phyloP scores from a whole-genome alignment of 92 coral and sea anemone genomes.

The Palythoa grandis region DNA sequence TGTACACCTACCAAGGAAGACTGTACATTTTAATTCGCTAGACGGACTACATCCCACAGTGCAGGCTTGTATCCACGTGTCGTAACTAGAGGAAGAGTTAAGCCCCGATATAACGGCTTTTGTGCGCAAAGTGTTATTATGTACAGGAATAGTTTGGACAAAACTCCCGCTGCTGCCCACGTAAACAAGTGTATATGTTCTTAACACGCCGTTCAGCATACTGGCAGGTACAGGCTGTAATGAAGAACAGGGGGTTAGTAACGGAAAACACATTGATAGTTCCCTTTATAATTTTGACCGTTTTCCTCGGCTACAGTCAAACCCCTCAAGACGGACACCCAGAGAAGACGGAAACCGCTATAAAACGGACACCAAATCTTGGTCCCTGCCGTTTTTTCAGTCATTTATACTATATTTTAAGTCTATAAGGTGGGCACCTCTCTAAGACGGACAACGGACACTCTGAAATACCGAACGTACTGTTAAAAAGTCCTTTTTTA shows the following conservation, averaged over 20 bases:
- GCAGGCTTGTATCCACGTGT: slow-evolving; percentile 38
- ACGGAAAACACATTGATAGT: not conserved
- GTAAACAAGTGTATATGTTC: slow-evolving; percentile 6
- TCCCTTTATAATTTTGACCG: no score
- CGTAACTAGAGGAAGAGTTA: slow-evolving; percentile 14
- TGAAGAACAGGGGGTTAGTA: not conserved
- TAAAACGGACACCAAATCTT: no score
- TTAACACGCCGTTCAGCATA: slow-evolving; percentile 6
- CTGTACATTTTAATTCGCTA: not conserved
- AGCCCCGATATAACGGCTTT: slow-evolving; percentile 20
- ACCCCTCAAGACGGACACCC: no score
- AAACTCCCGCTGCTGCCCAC: not conserved
- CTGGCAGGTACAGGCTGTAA: slow-evolving; percentile 24
- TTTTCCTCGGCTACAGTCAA: no score
- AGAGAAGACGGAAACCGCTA: no score
- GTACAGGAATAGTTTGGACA: not conserved
- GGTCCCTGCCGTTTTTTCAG: no score
- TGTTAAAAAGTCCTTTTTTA: no score
- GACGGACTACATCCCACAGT: slow-evolving; percentile 27
- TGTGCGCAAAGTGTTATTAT: slow-evolving; percentile 9
- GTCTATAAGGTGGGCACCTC: no score
- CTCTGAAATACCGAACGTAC: no score
- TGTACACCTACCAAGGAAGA: slow-evolving; percentile 1
- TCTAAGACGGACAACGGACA: no score
- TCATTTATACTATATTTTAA: no score